Evolutionary conservation across 2,113 vertebrate genomes (phyloP).

Genomic region (Morone chrysops): DNA sequence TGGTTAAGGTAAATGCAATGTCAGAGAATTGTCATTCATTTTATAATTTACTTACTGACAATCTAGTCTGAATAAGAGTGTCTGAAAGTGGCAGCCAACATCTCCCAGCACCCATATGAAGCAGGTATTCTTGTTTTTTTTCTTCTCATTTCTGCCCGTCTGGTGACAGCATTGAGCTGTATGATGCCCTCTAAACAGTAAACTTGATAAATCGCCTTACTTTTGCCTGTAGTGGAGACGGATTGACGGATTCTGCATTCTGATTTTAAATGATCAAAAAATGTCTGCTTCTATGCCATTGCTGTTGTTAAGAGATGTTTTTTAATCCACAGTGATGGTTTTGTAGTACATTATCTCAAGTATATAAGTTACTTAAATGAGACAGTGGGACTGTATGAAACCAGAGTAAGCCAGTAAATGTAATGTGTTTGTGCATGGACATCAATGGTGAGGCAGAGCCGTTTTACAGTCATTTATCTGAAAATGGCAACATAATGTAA

Average conservation of each 20-base stretch:
- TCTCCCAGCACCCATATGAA: constrained; percentile 29
- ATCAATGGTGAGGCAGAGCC: constrained; percentile 70
- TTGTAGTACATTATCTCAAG: constrained; percentile 70
- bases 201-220: constrained; percentile 41
- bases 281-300: constrained; percentile 16
- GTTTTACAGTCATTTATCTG: constrained; percentile 84
- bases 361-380: constrained; percentile 75
- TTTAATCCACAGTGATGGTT: constrained; percentile 38
- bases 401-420: constrained; percentile 75
- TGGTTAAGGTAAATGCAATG: constrained; percentile 52
- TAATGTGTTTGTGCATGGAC: constrained; percentile 78
- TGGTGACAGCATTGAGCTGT: constrained; percentile 65
- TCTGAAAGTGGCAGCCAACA: constrained; percentile 58
- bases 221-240: constrained; percentile 18
- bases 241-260: constrained; percentile 41
- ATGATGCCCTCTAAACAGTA: constrained; percentile 46
- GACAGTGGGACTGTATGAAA: constrained; percentile 72
- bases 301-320: constrained; percentile 40
- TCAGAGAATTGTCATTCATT: constrained; percentile 56
- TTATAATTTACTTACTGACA: constrained; percentile 58
- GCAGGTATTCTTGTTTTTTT: constrained; percentile 38
- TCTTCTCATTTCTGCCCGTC: constrained; percentile 27
- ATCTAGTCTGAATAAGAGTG: constrained; percentile 42
- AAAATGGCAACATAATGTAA: constrained; percentile 87
- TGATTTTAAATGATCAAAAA: constrained; percentile 48